phyloP scores from a whole-genome alignment of 2,113 vertebrate species.

The Oxyruncus cristatus region DNA sequence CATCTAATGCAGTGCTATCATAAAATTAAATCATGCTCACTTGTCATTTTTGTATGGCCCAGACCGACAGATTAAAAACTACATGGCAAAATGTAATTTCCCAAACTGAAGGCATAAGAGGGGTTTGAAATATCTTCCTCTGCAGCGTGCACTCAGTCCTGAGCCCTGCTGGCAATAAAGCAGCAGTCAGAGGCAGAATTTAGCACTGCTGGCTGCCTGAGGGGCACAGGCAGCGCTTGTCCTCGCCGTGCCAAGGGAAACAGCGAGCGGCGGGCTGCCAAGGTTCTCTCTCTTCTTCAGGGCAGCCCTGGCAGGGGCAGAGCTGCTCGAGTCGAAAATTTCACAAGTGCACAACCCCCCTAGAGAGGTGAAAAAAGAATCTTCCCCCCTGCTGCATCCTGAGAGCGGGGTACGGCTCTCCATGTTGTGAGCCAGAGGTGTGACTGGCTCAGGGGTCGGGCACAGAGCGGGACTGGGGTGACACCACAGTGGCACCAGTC shows the following conservation, averaged over 20 bases:
- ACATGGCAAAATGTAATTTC: conserved; percentile 68
- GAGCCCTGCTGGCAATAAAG: neutral
- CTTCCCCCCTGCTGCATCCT: neutral
- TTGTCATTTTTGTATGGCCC: conserved; percentile 54
- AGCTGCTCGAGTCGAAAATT: neutral
- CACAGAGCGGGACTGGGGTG: neutral
- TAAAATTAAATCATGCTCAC: conserved; percentile 68
- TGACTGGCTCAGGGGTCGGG: neutral
- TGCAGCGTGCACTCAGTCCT: neutral
- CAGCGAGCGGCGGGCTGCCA: conserved; percentile 18
- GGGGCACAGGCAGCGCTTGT: conserved; percentile 26
- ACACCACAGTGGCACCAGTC: neutral
- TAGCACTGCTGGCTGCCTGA: conserved; percentile 31
- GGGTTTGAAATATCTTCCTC: conserved; percentile 60
- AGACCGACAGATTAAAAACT: conserved; percentile 63
- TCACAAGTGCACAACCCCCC: neutral
- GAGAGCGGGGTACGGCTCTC: fast-evolving
- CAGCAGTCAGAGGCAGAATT: conserved; percentile 34
- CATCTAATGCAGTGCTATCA: conserved; percentile 55
- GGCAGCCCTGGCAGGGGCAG: neutral
- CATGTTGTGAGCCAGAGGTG: neutral
- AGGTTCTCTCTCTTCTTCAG: conserved; percentile 2
- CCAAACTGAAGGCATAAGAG: conserved; percentile 51
- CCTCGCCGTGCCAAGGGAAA: conserved; percentile 1
- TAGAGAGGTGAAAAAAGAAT: neutral